Evolutionary conservation across 2,888 invertebrate genomes (phyloP).

Genomic region (Dryococelus australis): DNA sequence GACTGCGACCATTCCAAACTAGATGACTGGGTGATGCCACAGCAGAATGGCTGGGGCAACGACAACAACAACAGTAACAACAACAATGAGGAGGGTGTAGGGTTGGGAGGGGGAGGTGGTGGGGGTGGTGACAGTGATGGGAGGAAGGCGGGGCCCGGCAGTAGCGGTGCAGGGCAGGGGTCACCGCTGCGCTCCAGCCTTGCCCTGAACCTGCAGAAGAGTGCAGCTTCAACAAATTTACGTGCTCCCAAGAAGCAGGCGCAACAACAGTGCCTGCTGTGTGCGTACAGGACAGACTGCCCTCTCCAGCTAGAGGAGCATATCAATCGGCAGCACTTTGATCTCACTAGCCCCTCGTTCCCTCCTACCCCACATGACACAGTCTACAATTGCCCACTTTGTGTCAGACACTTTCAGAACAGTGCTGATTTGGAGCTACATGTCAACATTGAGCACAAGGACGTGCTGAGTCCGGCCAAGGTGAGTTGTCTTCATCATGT

Average conservation of each 20-base stretch:
- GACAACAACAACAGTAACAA: constrained; percentile 58
- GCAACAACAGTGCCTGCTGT: constrained; percentile 73
- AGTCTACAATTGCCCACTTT: constrained; percentile 79
- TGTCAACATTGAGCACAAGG: constrained; percentile 84
- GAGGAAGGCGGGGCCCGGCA: constrained; percentile 22
- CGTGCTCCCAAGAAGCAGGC: constrained; percentile 51
- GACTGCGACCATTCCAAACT: constrained; percentile 35
- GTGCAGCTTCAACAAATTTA: constrained; percentile 56
- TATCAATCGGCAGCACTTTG: constrained; percentile 84
- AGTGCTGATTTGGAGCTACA: constrained; percentile 84
- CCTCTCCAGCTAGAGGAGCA: constrained; percentile 80
- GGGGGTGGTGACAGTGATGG: constrained; percentile 29
- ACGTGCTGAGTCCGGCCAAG: constrained; percentile 75
- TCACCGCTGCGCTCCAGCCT: constrained; percentile 76
- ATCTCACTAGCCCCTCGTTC: constrained; percentile 73
- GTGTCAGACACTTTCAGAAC: constrained; percentile 74
- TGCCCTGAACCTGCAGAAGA: constrained; percentile 71
- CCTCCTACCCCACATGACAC: constrained; percentile 55
- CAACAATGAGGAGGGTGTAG: constrained; percentile 51
- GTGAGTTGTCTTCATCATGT: constrained; percentile 47
- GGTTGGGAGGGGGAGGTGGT: constrained; percentile 50
- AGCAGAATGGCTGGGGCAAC: constrained; percentile 49
- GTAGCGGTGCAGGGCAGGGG: constrained; percentile 68
- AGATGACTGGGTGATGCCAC: constrained; percentile 33
- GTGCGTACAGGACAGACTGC: constrained; percentile 77